Evolutionary conservation across 2,888 invertebrate species (phyloP).

Genomic region (Epinotia nisella): DNA sequence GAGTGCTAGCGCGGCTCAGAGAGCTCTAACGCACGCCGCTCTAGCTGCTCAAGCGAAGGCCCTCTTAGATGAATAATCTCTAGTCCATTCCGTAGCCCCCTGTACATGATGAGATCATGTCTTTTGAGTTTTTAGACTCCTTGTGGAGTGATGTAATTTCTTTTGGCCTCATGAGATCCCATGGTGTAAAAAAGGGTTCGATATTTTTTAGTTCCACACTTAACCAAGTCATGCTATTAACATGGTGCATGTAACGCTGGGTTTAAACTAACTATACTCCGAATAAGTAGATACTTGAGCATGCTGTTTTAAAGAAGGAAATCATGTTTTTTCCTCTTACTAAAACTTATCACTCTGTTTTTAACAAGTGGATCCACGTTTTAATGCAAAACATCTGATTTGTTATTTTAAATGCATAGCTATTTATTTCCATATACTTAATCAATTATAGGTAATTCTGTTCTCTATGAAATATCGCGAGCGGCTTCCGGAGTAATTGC

Average conservation of each 20-base stretch:
- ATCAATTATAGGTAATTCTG: too few species aligned
- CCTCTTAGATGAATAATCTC: constrained; percentile 65
- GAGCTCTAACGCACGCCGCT: constrained; percentile 54
- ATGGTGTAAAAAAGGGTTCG: background rate
- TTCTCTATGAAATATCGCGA: too few species aligned
- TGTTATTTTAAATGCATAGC: background rate
- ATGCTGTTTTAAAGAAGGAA: background rate
- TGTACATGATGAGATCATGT: background rate
- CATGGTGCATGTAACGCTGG: constrained; percentile 33
- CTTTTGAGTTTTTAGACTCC: background rate
- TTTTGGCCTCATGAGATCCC: background rate
- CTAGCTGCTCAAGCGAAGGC: constrained; percentile 67
- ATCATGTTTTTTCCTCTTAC: background rate
- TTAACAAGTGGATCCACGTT: background rate
- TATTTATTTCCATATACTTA: background rate
- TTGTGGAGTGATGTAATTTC: background rate
- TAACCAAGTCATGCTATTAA: constrained; percentile 27
- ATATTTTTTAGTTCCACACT: too few species aligned
- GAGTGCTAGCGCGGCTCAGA: constrained; percentile 54
- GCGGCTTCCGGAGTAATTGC: too few species aligned
- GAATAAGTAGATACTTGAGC: background rate
- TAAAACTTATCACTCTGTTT: background rate
- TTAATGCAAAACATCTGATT: background rate
- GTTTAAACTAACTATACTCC: background rate
- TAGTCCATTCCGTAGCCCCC: background rate